Evolutionary conservation across 2,797 vertebrate species (phyloP), one percentile per base, ranked within the genome.

Genomic region (Novumbra hubbsi): DNA sequence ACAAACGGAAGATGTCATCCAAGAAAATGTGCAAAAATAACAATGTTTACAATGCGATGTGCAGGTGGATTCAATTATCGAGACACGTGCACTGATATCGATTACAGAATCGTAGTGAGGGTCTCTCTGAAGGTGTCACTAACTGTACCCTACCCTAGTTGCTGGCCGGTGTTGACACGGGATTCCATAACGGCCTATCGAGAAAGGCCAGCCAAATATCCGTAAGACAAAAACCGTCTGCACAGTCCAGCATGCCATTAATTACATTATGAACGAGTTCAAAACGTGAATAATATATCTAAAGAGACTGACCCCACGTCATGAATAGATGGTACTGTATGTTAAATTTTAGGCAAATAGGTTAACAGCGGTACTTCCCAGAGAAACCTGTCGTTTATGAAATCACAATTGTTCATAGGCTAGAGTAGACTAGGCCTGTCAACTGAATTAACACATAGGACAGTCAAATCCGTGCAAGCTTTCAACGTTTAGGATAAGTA

Each of bases 91-190:
- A 72, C 49, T 50, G 76, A 79, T 80, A 81, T 85, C 83, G n/a
- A 15, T 30, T 19, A 5, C 82, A 81, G 82, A 82, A 77, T 81
- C 70, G 48, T 32, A 70, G n/a, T n/a, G 80, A 50, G 87, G 87
- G 86, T 89, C 88, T 87, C 82, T 48, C 81, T 34, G 4, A 82
- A 82, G 84, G 55, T 83, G 86, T 86, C 86, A 86, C 84, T 86
- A 82, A 77, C 85, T 82, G 83, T 82, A 71, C 68, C 80, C 77
- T 80, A 75, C 84, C 85, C 80, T 82, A 81, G 80, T 81, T 80
- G 78, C 84, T 84, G 77, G 70, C 81, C 83, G 76, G 78, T 82
- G 86, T 79, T 86, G 87, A 87, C 80, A 30, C 74, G 85, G 83
- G 85, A 85, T 81, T 80, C 87, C 85, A 86, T 65, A 79, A 76